phyloP scores from a whole-genome alignment of 2,888 invertebrate genomes.

The Aethes cnicana region DNA sequence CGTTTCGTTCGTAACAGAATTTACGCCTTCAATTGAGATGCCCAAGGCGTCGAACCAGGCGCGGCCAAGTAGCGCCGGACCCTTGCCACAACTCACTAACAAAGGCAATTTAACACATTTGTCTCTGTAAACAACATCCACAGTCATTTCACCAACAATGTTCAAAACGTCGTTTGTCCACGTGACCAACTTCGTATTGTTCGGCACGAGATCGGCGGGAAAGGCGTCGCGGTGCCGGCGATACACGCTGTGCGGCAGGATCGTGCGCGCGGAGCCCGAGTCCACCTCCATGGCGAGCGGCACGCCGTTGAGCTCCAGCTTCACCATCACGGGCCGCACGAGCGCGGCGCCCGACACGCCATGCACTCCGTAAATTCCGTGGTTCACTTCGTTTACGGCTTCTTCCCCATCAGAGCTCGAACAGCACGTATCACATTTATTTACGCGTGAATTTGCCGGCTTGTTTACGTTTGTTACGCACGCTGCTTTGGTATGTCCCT shows the following conservation, averaged over 20 bases:
- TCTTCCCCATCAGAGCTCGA: background rate
- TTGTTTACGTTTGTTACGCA: constrained; percentile 1
- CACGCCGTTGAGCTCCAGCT: constrained; percentile 3
- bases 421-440: background rate
- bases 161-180: constrained; percentile 16
- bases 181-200: constrained; percentile 17
- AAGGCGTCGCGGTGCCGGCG: constrained; percentile 7
- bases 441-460: background rate
- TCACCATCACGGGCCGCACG: background rate
- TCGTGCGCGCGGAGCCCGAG: constrained; percentile 19
- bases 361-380: constrained; percentile 3
- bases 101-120: constrained; percentile 1
- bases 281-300: constrained; percentile 24
- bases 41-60: background rate
- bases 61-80: background rate
- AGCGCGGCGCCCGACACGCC: background rate
- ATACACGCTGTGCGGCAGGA: constrained; percentile 13
- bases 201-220: constrained; percentile 1
- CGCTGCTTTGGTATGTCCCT: constrained; percentile 3
- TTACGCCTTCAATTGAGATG: background rate
- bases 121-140: constrained; percentile 3
- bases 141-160: background rate
- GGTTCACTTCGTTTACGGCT: background rate
- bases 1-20: no score
- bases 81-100: background rate